Evolutionary conservation across 2,113 vertebrate species (phyloP).

Genomic region (Phalacrocorax carbo): DNA sequence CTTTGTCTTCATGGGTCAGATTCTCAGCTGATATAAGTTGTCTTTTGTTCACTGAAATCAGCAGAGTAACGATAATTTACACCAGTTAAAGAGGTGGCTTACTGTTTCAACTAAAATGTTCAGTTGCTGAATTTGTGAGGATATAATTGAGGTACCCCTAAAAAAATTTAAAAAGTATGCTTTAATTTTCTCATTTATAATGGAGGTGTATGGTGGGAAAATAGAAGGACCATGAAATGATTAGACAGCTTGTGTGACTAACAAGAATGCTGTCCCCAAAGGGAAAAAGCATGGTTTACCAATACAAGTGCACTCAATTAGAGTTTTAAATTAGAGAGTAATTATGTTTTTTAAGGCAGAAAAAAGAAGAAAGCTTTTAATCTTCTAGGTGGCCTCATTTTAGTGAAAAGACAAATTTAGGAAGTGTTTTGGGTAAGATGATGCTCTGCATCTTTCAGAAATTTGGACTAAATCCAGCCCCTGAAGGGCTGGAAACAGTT

Average conservation of each 20-base stretch:
- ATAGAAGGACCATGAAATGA: slow-evolving; percentile 51
- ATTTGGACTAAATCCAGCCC: slow-evolving; percentile 44
- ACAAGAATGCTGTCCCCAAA: slow-evolving; percentile 73
- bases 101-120: slow-evolving; percentile 11
- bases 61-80: background rate
- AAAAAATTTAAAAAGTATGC: background rate
- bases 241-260: slow-evolving; percentile 72
- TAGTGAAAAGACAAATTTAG: slow-evolving; percentile 59
- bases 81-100: background rate
- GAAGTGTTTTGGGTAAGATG: slow-evolving; percentile 57
- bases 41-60: background rate
- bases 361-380: slow-evolving; percentile 51
- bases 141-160: slow-evolving; percentile 29
- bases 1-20: background rate
- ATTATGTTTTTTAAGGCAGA: slow-evolving; percentile 61
- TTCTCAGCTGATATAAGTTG: background rate
- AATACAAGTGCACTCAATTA: slow-evolving; percentile 70
- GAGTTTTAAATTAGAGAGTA: slow-evolving; percentile 73
- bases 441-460: slow-evolving; percentile 24
- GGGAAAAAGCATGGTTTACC: slow-evolving; percentile 61
- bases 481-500: slow-evolving; percentile 14
- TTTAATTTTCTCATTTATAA: slow-evolving; percentile 61
- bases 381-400: slow-evolving; percentile 65
- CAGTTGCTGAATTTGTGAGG: slow-evolving; percentile 27
- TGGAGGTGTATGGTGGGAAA: slow-evolving; percentile 41